Evolutionary conservation across 2,797 vertebrate species (phyloP).

Genomic region (Microctenopoma stevenorrisi): DNA sequence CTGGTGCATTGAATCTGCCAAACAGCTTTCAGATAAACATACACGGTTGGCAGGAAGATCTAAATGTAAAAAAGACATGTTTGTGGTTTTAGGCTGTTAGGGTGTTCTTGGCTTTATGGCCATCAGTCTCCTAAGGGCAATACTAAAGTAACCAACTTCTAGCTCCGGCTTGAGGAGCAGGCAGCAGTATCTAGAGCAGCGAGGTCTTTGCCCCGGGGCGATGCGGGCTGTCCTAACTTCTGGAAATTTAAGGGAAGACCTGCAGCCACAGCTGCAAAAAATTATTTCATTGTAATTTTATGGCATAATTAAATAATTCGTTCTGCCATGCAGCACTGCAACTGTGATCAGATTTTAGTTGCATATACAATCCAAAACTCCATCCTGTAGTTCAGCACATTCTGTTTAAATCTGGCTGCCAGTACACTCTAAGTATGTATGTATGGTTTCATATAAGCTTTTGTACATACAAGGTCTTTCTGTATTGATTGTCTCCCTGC

Average conservation of each 20-base stretch:
- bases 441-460: too few relatives aligned
- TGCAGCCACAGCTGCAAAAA: background rate
- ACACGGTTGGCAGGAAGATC: background rate
- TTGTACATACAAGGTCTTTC: too few relatives aligned
- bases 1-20: background rate
- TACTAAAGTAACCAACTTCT: background rate
- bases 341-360: too few relatives aligned
- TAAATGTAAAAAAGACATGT: background rate
- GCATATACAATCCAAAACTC: too few relatives aligned
- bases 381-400: too few relatives aligned
- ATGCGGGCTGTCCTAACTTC: background rate
- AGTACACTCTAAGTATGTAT: too few relatives aligned
- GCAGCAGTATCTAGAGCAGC: background rate
- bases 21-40: constrained; percentile 12
- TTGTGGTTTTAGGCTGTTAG: background rate
- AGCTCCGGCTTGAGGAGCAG: background rate
- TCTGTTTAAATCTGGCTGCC: too few relatives aligned
- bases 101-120: background rate
- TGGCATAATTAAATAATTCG: too few relatives aligned
- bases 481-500: background rate
- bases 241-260: background rate
- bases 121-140: background rate
- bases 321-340: too few relatives aligned
- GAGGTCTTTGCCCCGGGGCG: background rate
- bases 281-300: too few relatives aligned